Conservation (phyloP, 2,797 vertebrate genomes). For the Nyctalus aviator region DNA sequence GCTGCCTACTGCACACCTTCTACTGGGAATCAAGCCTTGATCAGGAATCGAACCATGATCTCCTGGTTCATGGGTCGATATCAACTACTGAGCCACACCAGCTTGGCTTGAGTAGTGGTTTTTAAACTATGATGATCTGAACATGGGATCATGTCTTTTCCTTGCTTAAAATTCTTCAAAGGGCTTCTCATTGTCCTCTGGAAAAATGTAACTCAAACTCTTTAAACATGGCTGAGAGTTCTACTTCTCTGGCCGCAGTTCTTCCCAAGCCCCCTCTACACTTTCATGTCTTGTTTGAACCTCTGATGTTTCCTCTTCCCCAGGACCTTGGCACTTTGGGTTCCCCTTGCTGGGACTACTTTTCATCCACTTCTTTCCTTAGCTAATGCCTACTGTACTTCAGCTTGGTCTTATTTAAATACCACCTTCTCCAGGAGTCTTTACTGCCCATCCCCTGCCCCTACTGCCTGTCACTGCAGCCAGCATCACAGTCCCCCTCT, state of each 20-base stretch:
- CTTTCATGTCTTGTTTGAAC: not conserved
- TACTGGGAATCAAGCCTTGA: no score
- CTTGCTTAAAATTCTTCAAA: not conserved
- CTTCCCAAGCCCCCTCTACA: not conserved
- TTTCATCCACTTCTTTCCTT: not conserved
- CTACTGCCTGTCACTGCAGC: accelerated
- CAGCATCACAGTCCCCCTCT: not conserved
- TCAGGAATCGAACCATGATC: no score
- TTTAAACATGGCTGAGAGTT: not conserved
- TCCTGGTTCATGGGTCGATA: no score
- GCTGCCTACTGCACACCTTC: no score
- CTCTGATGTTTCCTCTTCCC: not conserved
- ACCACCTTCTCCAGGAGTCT: not conserved
- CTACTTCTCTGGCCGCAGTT: not conserved
- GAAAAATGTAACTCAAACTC: not conserved
- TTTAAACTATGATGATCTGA: not conserved
- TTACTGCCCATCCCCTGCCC: not conserved
- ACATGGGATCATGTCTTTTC: not conserved
- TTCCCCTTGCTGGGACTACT: not conserved
- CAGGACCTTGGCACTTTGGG: not conserved
- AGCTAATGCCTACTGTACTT: not conserved
- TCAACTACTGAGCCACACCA: no score
- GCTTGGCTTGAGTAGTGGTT: not conserved
- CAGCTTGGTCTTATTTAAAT: not conserved
- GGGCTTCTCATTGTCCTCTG: not conserved